A percentile compares a stretch with the other conserved stretches of the same genome.
These are phyloP conservation scores for Microtus oregoni DNA, from an alignment of 2,113 vertebrate genomes.

Conservation along the genomic window DNA sequence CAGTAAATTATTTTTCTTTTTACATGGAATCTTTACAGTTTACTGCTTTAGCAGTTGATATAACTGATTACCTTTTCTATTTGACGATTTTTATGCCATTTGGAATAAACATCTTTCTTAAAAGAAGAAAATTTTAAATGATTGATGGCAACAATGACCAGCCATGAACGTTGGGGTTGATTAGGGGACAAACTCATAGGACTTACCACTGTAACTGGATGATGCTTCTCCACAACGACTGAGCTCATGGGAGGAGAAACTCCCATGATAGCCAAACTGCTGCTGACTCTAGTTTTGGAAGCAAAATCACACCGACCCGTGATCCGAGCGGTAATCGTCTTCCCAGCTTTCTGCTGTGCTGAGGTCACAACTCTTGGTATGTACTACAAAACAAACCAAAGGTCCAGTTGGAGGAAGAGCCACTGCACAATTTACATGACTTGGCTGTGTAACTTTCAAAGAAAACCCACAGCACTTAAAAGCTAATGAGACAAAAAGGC, in stretches of 20 bases:
- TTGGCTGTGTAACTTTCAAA: constrained; percentile 25
- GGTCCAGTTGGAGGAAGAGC: not conserved
- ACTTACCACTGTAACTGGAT: constrained; percentile 94
- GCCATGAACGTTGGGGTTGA: not conserved
- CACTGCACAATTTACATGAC: not conserved
- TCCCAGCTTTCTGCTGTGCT: constrained; percentile 93
- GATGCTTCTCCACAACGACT: constrained; percentile 95
- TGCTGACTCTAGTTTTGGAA: constrained; percentile 85
- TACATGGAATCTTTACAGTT: constrained; percentile 23
- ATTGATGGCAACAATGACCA: not conserved
- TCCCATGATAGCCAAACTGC: constrained; percentile 91
- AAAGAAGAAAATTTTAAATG: not conserved
- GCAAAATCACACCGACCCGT: constrained; percentile 88
- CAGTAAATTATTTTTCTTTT: not conserved
- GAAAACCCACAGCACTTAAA: constrained; percentile 39
- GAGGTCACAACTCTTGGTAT: constrained; percentile 89
- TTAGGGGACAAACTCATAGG: not conserved
- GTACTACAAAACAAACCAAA: constrained; percentile 83
- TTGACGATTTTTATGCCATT: constrained; percentile 6
- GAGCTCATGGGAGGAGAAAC: constrained; percentile 95
- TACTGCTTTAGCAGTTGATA: not conserved
- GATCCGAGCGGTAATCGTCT: constrained; percentile 94
- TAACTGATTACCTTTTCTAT: not conserved
- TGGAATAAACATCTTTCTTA: constrained; percentile 37
- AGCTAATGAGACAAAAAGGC: constrained; percentile 23